Conservation (phyloP, 2,113 vertebrate genomes). For the Scomber japonicus region DNA sequence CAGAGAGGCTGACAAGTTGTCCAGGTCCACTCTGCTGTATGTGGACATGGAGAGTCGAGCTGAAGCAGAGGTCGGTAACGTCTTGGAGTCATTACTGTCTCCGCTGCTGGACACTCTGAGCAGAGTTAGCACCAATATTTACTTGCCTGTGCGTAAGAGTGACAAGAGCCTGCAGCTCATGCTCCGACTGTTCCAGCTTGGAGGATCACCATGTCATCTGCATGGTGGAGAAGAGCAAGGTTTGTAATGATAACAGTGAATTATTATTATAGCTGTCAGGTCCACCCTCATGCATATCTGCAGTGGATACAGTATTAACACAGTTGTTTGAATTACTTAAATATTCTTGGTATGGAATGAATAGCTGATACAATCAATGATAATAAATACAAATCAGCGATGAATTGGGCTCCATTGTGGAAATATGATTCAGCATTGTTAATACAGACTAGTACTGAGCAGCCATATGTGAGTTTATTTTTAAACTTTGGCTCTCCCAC, state of each 20-base stretch:
- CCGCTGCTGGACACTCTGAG: conserved; percentile 91
- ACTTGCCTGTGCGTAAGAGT: conserved; percentile 90
- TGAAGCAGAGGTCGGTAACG: conserved; percentile 62
- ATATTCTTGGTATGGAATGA: too few relatives aligned
- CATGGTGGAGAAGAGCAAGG: conserved; percentile 38
- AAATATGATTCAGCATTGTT: too few relatives aligned
- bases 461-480: too few relatives aligned
- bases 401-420: too few relatives aligned
- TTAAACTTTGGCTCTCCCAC: too few relatives aligned
- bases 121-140: conserved; percentile 90
- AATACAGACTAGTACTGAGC: too few relatives aligned
- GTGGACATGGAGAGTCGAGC: conserved; percentile 75
- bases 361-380: too few relatives aligned
- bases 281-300: neutral
- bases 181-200: conserved; percentile 87
- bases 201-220: conserved; percentile 18
- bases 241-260: conserved; percentile 50
- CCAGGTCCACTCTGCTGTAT: conserved; percentile 89
- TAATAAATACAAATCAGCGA: too few relatives aligned
- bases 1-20: conserved; percentile 89
- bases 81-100: conserved; percentile 86
- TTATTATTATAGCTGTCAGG: neutral
- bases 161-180: conserved; percentile 94
- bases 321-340: too few relatives aligned
- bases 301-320: neutral